A percentile compares a stretch with the other conserved stretches of the same genome.
phyloP scores from a whole-genome alignment of 2,113 vertebrate species.

The Corydoras maculifer region DNA sequence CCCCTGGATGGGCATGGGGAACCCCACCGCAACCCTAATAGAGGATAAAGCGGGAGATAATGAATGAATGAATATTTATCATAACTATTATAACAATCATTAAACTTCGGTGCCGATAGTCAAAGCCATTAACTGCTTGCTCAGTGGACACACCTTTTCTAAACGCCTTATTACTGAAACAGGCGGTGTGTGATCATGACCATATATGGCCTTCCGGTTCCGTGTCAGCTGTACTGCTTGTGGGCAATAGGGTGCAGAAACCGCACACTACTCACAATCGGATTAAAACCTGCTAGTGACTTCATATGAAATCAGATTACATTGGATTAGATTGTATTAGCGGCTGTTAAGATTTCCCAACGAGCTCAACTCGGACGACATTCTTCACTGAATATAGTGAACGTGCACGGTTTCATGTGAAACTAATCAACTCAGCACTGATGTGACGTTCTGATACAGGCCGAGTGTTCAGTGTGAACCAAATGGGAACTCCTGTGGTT shows the following conservation, averaged over 20 bases:
- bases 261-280: slow-evolving; percentile 19
- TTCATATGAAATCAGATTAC: neutral
- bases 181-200: neutral
- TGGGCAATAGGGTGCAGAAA: slow-evolving; percentile 21
- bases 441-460: no score
- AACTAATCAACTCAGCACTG: no score
- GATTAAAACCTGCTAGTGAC: slow-evolving; percentile 23
- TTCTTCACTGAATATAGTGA: no score
- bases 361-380: neutral
- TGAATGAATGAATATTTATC: no score
- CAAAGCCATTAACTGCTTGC: neutral
- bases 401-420: no score
- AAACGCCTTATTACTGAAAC: slow-evolving; percentile 33
- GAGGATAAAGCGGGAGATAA: no score
- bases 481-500: no score
- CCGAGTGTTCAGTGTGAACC: no score
- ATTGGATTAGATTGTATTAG: slow-evolving; percentile 28
- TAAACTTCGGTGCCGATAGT: no score
- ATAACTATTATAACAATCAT: no score
- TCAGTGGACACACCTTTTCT: slow-evolving; percentile 34
- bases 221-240: slow-evolving; percentile 30
- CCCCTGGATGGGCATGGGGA: no score
- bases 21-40: no score
- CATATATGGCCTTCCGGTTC: slow-evolving; percentile 54
- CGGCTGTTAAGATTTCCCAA: neutral